Conservation (phyloP, 2,113 vertebrate genomes). For the Actenoides lindsayi region DNA sequence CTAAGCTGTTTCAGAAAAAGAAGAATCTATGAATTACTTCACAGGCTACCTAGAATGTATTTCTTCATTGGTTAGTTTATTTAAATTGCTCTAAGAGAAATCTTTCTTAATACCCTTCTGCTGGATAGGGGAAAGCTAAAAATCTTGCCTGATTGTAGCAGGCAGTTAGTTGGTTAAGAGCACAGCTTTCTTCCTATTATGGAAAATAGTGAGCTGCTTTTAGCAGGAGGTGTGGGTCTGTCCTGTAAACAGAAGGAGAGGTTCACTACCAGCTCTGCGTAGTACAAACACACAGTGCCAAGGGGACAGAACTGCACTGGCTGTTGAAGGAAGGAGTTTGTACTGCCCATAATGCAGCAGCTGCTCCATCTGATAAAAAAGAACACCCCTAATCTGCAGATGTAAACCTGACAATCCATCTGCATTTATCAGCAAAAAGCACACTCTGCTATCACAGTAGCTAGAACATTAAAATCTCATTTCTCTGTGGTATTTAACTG, state of each 20-base stretch:
- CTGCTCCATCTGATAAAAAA: neutral
- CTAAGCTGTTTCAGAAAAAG: neutral
- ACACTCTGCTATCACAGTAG: neutral
- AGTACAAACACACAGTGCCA: neutral
- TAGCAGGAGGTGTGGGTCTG: slow-evolving; percentile 47
- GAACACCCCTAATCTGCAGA: neutral
- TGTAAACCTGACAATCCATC: neutral
- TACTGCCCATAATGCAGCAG: neutral
- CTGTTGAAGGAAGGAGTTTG: neutral
- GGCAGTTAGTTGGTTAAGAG: slow-evolving; percentile 14
- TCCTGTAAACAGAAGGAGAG: slow-evolving; percentile 41
- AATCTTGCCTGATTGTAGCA: neutral
- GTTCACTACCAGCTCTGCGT: slow-evolving; percentile 9
- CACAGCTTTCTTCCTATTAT: slow-evolving; percentile 64
- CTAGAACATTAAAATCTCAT: neutral
- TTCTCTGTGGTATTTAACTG: neutral
- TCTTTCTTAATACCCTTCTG: neutral
- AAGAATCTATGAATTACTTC: neutral
- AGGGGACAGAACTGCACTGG: neutral
- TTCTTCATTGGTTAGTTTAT: neutral
- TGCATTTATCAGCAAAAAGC: neutral
- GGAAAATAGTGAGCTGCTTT: slow-evolving; percentile 21
- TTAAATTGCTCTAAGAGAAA: neutral
- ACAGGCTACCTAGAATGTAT: neutral
- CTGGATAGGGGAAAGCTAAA: neutral